Percentiles rank a stretch among this genome's conserved stretches.
phyloP scores from a whole-genome alignment of 2,113 vertebrate species.

The Vombatus ursinus region DNA sequence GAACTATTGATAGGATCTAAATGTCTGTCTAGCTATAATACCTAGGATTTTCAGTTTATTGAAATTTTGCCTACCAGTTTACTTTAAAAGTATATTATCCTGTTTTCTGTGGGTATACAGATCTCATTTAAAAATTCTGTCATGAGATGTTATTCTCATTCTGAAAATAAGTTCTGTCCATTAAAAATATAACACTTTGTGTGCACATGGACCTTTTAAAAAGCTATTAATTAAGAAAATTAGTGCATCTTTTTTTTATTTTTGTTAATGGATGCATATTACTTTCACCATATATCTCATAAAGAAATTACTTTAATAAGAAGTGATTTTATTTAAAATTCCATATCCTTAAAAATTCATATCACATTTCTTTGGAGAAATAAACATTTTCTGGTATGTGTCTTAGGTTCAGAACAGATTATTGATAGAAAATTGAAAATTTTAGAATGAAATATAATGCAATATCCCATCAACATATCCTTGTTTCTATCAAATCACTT shows the following conservation, averaged over 20 bases:
- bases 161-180: neutral
- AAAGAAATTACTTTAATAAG: neutral
- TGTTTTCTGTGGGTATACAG: neutral
- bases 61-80: neutral
- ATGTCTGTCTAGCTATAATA: neutral
- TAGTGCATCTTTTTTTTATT: neutral
- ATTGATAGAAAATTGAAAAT: neutral
- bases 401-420: neutral
- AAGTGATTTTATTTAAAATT: neutral
- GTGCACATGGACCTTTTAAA: neutral
- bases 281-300: neutral
- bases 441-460: neutral
- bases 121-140: neutral
- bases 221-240: neutral
- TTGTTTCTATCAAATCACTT: neutral
- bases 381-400: neutral
- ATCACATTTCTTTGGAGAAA: neutral
- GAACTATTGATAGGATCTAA: conserved; percentile 36
- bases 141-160: neutral
- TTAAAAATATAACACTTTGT: neutral
- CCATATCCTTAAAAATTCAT: neutral
- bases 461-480: neutral
- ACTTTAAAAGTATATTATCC: neutral
- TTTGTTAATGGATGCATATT: neutral
- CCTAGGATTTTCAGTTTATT: neutral